Percentiles rank a stretch among this genome's conserved stretches.
Evolutionary conservation across 2,888 invertebrate genomes (phyloP).

Genomic region (Orchesellides sinensis): DNA sequence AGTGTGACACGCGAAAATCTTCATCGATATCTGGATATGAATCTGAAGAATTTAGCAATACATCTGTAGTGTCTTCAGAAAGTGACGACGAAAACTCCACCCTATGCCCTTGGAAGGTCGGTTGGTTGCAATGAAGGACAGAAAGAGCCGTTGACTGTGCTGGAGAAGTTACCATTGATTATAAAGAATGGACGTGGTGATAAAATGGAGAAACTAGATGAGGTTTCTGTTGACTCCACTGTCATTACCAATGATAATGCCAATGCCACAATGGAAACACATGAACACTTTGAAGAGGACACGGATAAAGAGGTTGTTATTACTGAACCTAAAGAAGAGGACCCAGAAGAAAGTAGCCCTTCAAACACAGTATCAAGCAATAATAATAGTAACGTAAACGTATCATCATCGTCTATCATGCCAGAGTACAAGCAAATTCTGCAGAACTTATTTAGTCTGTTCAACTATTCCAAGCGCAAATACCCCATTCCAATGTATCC

Average conservation of each 20-base stretch:
- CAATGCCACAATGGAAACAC: not conserved
- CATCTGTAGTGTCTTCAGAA: no score
- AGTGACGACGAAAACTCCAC: not conserved
- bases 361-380: conserved; percentile 25
- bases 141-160: not conserved
- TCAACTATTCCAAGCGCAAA: conserved; percentile 70
- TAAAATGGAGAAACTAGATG: not conserved
- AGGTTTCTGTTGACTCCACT: not conserved
- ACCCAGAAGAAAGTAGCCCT: not conserved
- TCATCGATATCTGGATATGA: conserved; percentile 51
- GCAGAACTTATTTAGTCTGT: conserved; percentile 69
- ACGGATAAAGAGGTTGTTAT: not conserved
- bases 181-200: not conserved
- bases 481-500: conserved; percentile 71
- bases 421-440: conserved; percentile 73
- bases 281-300: not conserved
- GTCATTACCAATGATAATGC: not conserved
- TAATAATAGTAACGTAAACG: no score
- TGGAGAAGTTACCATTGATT: not conserved
- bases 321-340: not conserved
- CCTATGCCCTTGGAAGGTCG: conserved; percentile 6
- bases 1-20: conserved; percentile 56
- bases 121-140: no score
- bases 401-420: conserved; percentile 58
- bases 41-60: conserved; percentile 7